Conservation (phyloP, 2,113 vertebrate species). For the Martes martes region DNA sequence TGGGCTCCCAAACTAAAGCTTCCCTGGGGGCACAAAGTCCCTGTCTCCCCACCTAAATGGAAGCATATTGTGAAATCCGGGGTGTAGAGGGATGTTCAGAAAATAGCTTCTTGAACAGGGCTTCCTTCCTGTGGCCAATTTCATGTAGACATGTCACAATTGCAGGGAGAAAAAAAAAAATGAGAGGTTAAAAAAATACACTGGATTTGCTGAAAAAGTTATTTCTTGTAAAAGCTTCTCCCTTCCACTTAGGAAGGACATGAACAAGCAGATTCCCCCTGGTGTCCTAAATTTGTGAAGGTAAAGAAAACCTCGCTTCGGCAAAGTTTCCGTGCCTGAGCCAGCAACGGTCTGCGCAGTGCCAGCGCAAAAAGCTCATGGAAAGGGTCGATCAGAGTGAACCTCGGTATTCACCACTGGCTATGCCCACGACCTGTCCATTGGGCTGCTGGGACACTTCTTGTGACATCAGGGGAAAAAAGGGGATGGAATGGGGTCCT, state of each 20-base stretch:
- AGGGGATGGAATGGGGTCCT: neutral
- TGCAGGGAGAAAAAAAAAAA: constrained; percentile 73
- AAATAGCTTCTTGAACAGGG: constrained; percentile 85
- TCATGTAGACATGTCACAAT: constrained; percentile 79
- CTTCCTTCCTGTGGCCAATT: constrained; percentile 91
- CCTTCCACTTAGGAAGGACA: constrained; percentile 54
- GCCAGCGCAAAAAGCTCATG: accelerated
- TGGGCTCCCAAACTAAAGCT: neutral
- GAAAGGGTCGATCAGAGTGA: too few relatives aligned
- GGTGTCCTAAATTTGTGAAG: neutral
- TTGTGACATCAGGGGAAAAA: neutral
- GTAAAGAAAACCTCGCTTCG: neutral
- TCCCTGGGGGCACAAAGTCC: neutral
- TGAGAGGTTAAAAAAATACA: neutral
- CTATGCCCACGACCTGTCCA: neutral
- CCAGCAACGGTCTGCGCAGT: neutral
- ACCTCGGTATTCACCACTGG: neutral
- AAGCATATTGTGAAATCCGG: constrained; percentile 88
- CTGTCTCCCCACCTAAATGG: constrained; percentile 61
- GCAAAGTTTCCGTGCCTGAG: neutral
- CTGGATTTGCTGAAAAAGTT: constrained; percentile 78
- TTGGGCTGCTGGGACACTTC: neutral
- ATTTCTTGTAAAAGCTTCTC: constrained; percentile 78
- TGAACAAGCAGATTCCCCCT: constrained; percentile 63
- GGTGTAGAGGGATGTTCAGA: constrained; percentile 86